Conservation (phyloP, 2,797 vertebrate genomes). For the Caiman crocodilus region DNA sequence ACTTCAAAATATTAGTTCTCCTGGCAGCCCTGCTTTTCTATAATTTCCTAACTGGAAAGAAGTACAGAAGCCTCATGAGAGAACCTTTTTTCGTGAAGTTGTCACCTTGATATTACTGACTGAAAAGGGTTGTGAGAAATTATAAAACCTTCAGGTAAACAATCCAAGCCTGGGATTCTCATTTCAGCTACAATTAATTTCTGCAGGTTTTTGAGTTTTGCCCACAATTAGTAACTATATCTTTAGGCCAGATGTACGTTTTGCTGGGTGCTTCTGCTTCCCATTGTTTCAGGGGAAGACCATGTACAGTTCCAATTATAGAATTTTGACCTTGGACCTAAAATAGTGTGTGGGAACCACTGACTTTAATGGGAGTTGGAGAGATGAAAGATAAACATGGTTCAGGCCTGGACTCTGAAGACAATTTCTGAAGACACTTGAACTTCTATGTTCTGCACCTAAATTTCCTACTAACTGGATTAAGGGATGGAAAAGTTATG, state of each 20-base stretch:
- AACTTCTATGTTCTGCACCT: neutral
- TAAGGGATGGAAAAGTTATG: neutral
- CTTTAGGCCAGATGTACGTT: neutral
- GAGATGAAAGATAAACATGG: neutral
- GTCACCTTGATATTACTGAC: accelerated
- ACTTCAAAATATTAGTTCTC: neutral
- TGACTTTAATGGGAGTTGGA: neutral
- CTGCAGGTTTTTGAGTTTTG: neutral
- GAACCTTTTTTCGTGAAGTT: neutral
- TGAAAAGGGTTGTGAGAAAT: neutral
- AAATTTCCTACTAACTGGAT: too few relatives aligned
- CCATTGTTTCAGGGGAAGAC: accelerated
- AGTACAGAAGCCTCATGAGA: neutral
- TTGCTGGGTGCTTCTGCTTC: accelerated
- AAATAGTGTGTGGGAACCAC: accelerated
- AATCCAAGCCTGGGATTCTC: neutral
- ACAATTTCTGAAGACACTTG: too few relatives aligned
- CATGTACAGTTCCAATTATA: accelerated
- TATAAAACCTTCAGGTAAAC: neutral
- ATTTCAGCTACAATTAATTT: neutral
- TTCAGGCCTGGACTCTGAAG: neutral
- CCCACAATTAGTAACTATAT: neutral
- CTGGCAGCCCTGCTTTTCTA: neutral
- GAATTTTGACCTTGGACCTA: accelerated
- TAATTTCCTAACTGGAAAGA: neutral